Evolutionary conservation across 2,797 vertebrate species (phyloP), one percentile per base, ranked within the genome.

Genomic region (Gallinago nigripennis): DNA sequence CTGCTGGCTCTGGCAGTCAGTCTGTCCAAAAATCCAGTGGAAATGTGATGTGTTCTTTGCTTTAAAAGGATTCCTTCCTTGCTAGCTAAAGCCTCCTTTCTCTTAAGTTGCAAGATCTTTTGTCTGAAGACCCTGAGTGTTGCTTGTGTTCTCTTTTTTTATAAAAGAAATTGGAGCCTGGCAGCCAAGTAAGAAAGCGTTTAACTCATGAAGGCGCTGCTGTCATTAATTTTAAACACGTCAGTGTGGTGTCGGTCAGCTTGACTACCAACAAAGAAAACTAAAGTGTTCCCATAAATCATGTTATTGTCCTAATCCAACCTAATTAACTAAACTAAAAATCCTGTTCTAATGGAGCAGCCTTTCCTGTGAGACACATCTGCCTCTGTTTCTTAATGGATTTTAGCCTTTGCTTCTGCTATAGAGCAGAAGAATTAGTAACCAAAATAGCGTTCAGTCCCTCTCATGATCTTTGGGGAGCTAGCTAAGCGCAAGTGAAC

Each of bases 341-440:
- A 75, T 88, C 54, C 37, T 68, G 14, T 96, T 94, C 87, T 83
- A 65, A 46, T 48, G 80, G 88, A 78, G 69, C 85, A 91, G 77
- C 82, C 90, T 37, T 95, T 95, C 90, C 93, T 96, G 93, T n/a
- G 85, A 91, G 94, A 95, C 95, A 95, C 95, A 95, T 92, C 95
- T 96, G 95, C 90, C 85, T 94, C 89, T 92, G 18, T 53, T 85
- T 70, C 84, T 83, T 86, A 83, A 88, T 92, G 94, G 79, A 24
- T 94, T 94, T 94, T 43, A 90, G 90, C 61, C 77, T 80, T 90
- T 28, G 11, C 54, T 94, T 88, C 57, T 92, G 73, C 86, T 54
- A 0, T 30, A 39, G 43, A 11, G 31, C 57, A 23, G 53, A 16
- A 39, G 82, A 16, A 7, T 75, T 81, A 85, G 85, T 82, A 75